A percentile compares a stretch with the other conserved stretches of the same genome.
These are phyloP conservation scores for Sisyra terminalis DNA, from an alignment of 2,888 invertebrate species.

Conservation along the genomic window DNA sequence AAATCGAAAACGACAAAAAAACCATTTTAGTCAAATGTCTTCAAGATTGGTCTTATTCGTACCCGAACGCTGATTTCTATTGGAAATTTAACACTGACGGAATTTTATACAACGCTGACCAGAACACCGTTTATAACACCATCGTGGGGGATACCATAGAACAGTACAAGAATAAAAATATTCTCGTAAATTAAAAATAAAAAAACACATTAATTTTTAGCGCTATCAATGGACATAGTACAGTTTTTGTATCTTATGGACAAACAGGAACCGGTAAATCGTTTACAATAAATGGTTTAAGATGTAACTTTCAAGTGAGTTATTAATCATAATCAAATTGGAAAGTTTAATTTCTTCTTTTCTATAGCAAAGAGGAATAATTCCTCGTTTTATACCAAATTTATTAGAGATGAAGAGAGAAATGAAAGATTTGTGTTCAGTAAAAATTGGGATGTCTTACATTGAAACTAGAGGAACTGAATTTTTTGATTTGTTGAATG, in stretches of 20 bases:
- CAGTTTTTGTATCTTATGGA: slow-evolving; percentile 24
- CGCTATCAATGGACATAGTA: slow-evolving; percentile 21
- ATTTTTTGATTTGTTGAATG: slow-evolving; percentile 21
- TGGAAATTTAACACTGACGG: slow-evolving; percentile 26
- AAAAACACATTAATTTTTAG: slow-evolving; percentile 15
- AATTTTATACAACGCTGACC: slow-evolving; percentile 23
- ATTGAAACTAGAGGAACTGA: slow-evolving; percentile 22
- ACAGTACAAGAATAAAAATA: slow-evolving; percentile 17
- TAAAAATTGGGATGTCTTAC: slow-evolving; percentile 23
- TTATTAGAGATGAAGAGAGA: slow-evolving; percentile 20
- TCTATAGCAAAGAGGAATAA: slow-evolving; percentile 27
- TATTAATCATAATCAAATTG: no score
- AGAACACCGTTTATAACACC: slow-evolving; percentile 21
- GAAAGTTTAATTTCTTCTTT: slow-evolving; percentile 2
- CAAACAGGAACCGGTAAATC: slow-evolving; percentile 28
- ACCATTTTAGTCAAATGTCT: no score
- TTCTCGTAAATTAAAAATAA: slow-evolving; percentile 4
- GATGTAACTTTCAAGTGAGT: slow-evolving; percentile 17
- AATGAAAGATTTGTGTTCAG: slow-evolving; percentile 17
- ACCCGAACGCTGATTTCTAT: slow-evolving; percentile 17
- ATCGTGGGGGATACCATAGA: slow-evolving; percentile 20
- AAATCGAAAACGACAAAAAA: no score
- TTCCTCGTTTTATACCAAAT: slow-evolving; percentile 22
- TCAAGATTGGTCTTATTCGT: slow-evolving; percentile 7
- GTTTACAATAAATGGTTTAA: slow-evolving; percentile 20